Evolutionary conservation across 2,113 vertebrate species (phyloP), one percentile per base, ranked within the genome.

Genomic region (Barnardius zonarius): DNA sequence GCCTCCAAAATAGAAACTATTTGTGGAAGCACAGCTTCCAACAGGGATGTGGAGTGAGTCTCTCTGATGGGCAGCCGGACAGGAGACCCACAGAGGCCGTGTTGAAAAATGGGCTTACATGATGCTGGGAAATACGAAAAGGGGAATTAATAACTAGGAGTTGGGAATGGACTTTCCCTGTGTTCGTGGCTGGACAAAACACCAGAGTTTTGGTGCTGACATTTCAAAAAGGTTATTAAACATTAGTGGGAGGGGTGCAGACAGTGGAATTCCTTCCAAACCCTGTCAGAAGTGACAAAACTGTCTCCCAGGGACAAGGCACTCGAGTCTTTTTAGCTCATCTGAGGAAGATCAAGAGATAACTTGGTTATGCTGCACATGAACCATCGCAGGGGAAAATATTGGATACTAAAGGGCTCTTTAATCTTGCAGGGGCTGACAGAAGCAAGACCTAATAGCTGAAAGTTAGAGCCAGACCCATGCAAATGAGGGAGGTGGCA

Each of bases 31-130:
- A 23, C 2, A 11, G 51, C 8, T 51, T 84, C n/a, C 35, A 59
- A 5, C 11, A 37, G 17, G 11, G 19, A 6, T 18, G 30, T 37
- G 43, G 41, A 52, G 30, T 4, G 48, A 46, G 18, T 28, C 33
- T 44, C 5, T 51, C 41, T 51, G 69, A 16, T 4, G 57, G 70
- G 55, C 46, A 68, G 12, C 48, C 25, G 67, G 55, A 67, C 68
- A 79, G n/a, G 46, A 92, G 37, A 35, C 52, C 62, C 77, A 6
- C 0, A 2, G 46, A 0, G 0, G 30, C 0, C 0, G 5, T 48
- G 16, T 0, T 11, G 61, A 44, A 54, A 91, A 87, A 30, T 11
- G 25, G n/a, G 18, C 4, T 91, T 72, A 16, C 0, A 2, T 6
- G 57, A 14, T 17, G 63, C 68, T 77, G 54, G 33, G 31, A 59